Evolutionary conservation across 1,140 invertebrate species (phyloP), one percentile per base, ranked within the genome.

Genomic region (Drosophila albomicans): DNA sequence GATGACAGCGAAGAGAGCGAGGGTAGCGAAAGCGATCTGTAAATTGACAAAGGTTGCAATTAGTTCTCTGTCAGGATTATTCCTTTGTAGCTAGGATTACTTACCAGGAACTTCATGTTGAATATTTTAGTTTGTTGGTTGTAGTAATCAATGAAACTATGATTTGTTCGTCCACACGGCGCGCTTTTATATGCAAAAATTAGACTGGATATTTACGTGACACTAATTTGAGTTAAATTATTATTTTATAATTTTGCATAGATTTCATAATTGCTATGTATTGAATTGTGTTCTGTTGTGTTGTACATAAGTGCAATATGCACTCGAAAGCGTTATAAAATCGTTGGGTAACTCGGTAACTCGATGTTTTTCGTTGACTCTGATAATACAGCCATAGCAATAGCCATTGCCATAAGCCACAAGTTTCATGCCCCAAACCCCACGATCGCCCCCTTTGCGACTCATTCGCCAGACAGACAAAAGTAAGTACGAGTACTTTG

Each of bases 21-120:
- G 52, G 64, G 64, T 67, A 48, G 80, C 56, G 63, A 79, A 81
- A 11, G 68, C 75, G 32, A 85, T 68, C 85, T 89, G 11, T 16
- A 72, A 46, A 3, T 13, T 11, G 4, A 3, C 11, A 2, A 43
- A 59, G 5, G 11, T 25, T 25, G 2, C 1, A 61, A 72, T 87
- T 73, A 88, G 75, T 49, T 16, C 38, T 10, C 1, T 11, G 13
- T 0, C 0, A 1, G 25, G 5, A 6, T 15, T 1, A 5, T 32
- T 8, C 30, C 30, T 32, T 32, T 38, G 6, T 4, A 8, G 51
- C 3, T 20, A 59, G 63, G 71, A 75, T 38, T 80, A 81, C 85
- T 90, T 85, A 89, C 86, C 86, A 89, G 85, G 81, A 81, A 89
- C 78, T 89, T 89, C 85, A 89, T 89, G 78, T 87, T 89, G 85